These are phyloP conservation scores for Sialia sialis DNA, from an alignment of 2,113 vertebrate species.

Conservation along the genomic window DNA sequence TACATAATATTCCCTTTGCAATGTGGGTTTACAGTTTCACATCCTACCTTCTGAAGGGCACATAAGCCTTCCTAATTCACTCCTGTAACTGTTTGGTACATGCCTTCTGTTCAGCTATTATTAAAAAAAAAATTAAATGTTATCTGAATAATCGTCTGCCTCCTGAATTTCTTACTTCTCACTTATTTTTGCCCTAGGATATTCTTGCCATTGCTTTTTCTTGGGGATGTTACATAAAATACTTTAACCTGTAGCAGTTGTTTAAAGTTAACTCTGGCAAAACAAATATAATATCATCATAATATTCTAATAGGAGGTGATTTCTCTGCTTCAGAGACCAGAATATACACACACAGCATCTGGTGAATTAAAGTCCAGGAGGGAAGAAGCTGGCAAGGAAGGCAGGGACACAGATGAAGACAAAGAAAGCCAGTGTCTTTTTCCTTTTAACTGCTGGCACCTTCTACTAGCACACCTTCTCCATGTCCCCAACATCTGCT, in stretches of 20 bases:
- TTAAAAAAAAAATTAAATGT: neutral
- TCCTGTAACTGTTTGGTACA: neutral
- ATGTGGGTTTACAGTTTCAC: neutral
- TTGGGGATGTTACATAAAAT: neutral
- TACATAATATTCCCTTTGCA: neutral
- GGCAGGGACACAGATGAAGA: neutral
- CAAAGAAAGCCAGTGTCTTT: neutral
- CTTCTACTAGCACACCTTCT: neutral
- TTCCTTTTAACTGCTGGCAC: neutral
- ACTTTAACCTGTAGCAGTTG: neutral
- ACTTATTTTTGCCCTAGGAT: neutral
- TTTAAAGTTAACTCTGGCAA: neutral
- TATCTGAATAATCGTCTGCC: neutral
- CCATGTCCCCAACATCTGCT: neutral
- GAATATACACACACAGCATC: neutral
- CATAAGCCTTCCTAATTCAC: neutral
- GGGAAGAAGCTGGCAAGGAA: neutral
- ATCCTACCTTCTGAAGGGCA: neutral
- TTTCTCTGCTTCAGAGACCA: neutral
- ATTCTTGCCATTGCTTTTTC: neutral
- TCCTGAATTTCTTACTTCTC: neutral
- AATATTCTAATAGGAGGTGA: neutral
- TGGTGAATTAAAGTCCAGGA: neutral
- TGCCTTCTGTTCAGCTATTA: neutral
- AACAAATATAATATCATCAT: neutral